Conservation (phyloP, 2,797 vertebrate genomes). For the Bradypodion ventrale region DNA sequence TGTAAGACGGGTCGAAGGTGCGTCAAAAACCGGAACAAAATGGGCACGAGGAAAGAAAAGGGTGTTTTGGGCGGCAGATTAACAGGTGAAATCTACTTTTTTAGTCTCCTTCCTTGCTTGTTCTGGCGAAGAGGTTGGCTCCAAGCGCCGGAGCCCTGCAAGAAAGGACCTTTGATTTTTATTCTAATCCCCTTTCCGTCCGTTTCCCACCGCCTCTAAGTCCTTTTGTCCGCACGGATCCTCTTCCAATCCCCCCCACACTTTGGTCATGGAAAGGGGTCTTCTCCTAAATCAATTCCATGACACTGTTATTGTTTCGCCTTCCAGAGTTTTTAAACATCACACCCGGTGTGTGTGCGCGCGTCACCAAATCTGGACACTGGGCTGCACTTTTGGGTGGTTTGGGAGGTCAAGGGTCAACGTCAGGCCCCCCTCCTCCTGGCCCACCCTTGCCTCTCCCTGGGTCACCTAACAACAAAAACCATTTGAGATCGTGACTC, state of each 20-base stretch:
- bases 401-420: constrained; percentile 73
- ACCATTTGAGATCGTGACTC: constrained; percentile 81
- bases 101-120: background rate
- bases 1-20: background rate
- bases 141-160: constrained; percentile 46
- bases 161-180: background rate
- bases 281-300: constrained; percentile 78
- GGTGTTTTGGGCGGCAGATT: background rate
- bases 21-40: background rate
- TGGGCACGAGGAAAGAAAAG: background rate
- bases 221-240: constrained; percentile 70
- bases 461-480: constrained; percentile 79
- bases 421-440: background rate
- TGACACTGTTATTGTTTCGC: constrained; percentile 81
- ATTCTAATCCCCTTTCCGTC: constrained; percentile 13
- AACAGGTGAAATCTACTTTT: background rate
- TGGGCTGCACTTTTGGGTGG: constrained; percentile 75
- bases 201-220: constrained; percentile 64
- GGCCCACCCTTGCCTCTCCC: constrained; percentile 47
- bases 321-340: constrained; percentile 74
- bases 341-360: constrained; percentile 63
- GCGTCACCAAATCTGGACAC: constrained; percentile 81
- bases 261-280: constrained; percentile 79
- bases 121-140: constrained; percentile 39
- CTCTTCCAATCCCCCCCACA: background rate